A percentile compares a stretch with the other conserved stretches of the same genome.
phyloP scores from a whole-genome alignment of 2,888 invertebrate species.

The Petrolisthes manimaculis region DNA sequence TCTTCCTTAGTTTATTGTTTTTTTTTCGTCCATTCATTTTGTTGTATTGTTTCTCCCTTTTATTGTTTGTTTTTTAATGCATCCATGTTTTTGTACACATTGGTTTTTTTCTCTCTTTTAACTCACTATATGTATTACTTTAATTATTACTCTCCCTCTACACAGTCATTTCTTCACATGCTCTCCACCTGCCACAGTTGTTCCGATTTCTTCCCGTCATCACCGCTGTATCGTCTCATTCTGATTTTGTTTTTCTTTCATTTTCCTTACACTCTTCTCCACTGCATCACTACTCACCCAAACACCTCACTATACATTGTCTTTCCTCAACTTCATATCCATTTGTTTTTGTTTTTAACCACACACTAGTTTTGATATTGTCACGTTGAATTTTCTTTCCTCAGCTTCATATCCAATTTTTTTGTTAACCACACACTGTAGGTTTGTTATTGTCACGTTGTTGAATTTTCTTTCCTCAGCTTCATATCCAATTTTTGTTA shows the following conservation, averaged over 20 bases:
- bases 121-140: slow-evolving; percentile 3
- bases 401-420: background rate
- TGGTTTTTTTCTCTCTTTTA: slow-evolving; percentile 8
- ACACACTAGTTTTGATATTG: too few species aligned
- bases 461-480: background rate
- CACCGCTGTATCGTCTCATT: background rate
- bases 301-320: background rate
- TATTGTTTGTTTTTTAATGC: background rate
- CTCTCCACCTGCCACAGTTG: background rate
- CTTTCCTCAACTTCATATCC: background rate
- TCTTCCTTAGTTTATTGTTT: background rate
- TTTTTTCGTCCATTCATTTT: background rate
- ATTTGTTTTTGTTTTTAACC: too few species aligned
- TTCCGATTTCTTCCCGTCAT: background rate
- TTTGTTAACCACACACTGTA: background rate
- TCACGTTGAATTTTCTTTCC: too few species aligned
- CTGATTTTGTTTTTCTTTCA: background rate
- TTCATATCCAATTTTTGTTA: background rate
- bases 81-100: slow-evolving; percentile 12
- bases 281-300: background rate
- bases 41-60: slow-evolving; percentile 6
- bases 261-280: background rate
- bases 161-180: background rate
- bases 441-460: too few species aligned
- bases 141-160: background rate